Evolutionary conservation across 2,113 vertebrate species (phyloP), one percentile per base, ranked within the genome.

Genomic region (Anhinga rufa): DNA sequence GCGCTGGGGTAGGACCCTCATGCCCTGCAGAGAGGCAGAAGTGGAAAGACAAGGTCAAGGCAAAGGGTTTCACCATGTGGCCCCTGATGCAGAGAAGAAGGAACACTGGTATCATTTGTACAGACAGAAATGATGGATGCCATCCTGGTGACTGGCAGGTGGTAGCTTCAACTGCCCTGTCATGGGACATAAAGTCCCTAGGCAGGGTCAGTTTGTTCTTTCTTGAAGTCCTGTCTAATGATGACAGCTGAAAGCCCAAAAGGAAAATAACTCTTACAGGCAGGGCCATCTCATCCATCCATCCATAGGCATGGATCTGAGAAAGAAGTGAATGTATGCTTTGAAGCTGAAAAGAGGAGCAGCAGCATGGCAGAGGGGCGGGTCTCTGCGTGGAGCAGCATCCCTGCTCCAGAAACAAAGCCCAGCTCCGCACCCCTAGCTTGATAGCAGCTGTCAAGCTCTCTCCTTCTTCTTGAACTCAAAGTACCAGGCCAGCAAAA

Each of bases 61-160:
- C 11, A 78, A 81, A 52, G 12, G 4, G 25, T 78, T 92, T 76
- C 57, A 76, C 38, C 66, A 6, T 2, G 26, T 58, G 46, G 31
- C 2, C 4, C 6, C 32, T 15, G 55, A 44, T 0, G 1, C 9
- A 38, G 19, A 36, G 22, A 32, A 49, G 54, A 54, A 74, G 49
- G 16, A 69, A 5, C 54, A 29, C 1, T 0, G 1, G 9, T 44
- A 52, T 40, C 7, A 2, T 66, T 25, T 29, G 58, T 85, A 20
- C 24, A 69, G 44, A 12, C 2, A 48, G 52, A 34, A 66, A 21
- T 16, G 32, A 44, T 0, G 8, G n/a, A 19, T 40, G 17, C 17
- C 34, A 26, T 21, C 49, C 44, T 31, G 20, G 40, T 44, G 69
- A 49, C 21, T 8, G 17, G 26, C 17, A 61, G 18, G 9, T 29